Conservation (phyloP, 2,888 invertebrate genomes). For the Strigamia crassipes region DNA sequence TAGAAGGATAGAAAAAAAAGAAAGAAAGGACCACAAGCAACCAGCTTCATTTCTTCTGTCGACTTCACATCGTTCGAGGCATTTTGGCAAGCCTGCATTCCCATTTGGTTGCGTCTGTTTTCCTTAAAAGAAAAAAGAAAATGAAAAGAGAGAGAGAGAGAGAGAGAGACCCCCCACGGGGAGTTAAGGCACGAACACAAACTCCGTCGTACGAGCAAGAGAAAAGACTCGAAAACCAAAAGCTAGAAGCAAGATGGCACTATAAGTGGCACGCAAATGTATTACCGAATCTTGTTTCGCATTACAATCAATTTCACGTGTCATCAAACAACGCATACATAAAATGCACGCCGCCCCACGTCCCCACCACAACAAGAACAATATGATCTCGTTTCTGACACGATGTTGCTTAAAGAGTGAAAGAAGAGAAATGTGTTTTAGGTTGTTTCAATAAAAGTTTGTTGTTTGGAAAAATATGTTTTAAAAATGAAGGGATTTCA, state of each 20-base stretch:
- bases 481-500: not conserved
- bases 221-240: not conserved
- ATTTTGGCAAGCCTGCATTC: constrained; percentile 31
- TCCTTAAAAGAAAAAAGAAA: not conserved
- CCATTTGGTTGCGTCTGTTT: constrained; percentile 27
- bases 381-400: not conserved
- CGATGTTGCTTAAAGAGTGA: not conserved
- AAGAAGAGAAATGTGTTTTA: not conserved
- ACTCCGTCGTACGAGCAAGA: constrained; percentile 10
- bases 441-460: no score
- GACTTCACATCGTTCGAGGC: constrained; percentile 15
- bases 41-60: not conserved
- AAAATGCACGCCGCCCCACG: not conserved
- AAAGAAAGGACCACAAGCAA: not conserved
- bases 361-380: not conserved
- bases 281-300: constrained; percentile 1
- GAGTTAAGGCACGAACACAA: constrained; percentile 1
- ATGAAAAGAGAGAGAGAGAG: not conserved
- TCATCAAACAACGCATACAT: not conserved
- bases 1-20: not conserved
- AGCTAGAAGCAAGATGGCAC: not conserved
- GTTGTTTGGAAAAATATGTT: not conserved
- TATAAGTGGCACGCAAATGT: not conserved
- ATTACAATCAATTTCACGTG: constrained; percentile 38
- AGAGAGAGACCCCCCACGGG: not conserved